phyloP scores from a whole-genome alignment of 2,797 vertebrate genomes.

The Thamnophis elegans region DNA sequence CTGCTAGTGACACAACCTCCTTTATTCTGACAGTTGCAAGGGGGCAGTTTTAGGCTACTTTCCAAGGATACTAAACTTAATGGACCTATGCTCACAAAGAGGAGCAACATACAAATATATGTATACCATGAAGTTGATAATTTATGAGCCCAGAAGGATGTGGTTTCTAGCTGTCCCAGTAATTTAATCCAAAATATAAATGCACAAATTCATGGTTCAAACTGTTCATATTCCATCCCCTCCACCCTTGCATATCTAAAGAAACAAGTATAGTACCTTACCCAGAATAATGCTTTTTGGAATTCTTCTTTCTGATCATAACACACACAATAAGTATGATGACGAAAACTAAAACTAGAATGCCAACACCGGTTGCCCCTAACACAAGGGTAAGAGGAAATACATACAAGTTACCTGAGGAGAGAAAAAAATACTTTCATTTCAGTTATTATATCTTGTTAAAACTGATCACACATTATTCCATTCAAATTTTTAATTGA shows the following conservation, averaged over 20 bases:
- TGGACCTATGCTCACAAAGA: neutral
- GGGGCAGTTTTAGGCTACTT: neutral
- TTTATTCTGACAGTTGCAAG: neutral
- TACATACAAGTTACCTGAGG: constrained; percentile 80
- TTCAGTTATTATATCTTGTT: constrained; percentile 35
- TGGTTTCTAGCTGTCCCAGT: neutral
- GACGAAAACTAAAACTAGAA: constrained; percentile 81
- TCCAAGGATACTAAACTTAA: neutral
- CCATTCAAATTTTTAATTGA: neutral
- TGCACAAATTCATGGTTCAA: constrained; percentile 29
- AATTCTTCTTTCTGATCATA: constrained; percentile 80
- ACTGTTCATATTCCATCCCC: constrained; percentile 8
- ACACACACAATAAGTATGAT: constrained; percentile 77
- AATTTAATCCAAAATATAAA: constrained; percentile 14
- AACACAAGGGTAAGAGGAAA: constrained; percentile 79
- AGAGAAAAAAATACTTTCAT: constrained; percentile 55
- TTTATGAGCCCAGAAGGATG: neutral
- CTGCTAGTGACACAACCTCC: neutral
- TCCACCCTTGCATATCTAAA: constrained; percentile 22
- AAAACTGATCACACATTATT: constrained; percentile 4
- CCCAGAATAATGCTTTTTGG: constrained; percentile 87
- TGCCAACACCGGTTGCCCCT: constrained; percentile 79
- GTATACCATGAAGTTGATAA: neutral
- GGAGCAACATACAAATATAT: neutral
- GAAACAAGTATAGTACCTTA: constrained; percentile 70